phyloP scores from a whole-genome alignment of 2,113 vertebrate species.

The Stomatorhinus ivindoensis region DNA sequence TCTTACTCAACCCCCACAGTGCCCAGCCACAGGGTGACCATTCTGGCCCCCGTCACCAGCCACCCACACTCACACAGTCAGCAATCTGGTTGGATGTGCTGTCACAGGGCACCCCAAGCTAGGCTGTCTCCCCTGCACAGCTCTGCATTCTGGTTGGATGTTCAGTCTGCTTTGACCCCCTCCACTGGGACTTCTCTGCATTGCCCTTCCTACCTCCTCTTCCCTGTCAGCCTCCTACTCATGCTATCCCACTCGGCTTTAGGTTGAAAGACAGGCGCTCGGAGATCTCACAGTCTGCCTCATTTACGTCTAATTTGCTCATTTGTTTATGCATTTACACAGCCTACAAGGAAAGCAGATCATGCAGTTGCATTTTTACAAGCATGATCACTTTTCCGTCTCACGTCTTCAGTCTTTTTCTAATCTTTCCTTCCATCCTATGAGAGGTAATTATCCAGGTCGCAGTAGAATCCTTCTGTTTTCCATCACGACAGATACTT shows the following conservation, averaged over 20 bases:
- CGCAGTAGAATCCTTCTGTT: slow-evolving; percentile 23
- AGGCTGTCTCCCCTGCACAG: slow-evolving; percentile 1
- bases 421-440: background rate
- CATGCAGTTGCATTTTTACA: background rate
- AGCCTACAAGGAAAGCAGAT: background rate
- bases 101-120: background rate
- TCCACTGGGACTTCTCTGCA: slow-evolving; percentile 1
- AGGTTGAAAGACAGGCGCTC: background rate
- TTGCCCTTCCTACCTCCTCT: background rate
- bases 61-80: background rate
- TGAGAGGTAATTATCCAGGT: background rate
- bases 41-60: background rate
- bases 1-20: slow-evolving; percentile 21
- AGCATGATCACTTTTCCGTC: slow-evolving; percentile 4
- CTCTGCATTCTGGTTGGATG: slow-evolving; percentile 22
- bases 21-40: background rate
- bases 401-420: background rate
- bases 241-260: background rate
- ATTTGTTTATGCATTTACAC: background rate
- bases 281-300: background rate
- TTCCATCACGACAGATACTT: slow-evolving; percentile 28
- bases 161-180: background rate
- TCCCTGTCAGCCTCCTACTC: background rate
- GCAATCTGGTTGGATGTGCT: slow-evolving; percentile 3
- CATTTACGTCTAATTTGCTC: background rate